These are phyloP conservation scores for Drosophila phalerata DNA, from an alignment of 2,888 invertebrate genomes.

Conservation along the genomic window DNA sequence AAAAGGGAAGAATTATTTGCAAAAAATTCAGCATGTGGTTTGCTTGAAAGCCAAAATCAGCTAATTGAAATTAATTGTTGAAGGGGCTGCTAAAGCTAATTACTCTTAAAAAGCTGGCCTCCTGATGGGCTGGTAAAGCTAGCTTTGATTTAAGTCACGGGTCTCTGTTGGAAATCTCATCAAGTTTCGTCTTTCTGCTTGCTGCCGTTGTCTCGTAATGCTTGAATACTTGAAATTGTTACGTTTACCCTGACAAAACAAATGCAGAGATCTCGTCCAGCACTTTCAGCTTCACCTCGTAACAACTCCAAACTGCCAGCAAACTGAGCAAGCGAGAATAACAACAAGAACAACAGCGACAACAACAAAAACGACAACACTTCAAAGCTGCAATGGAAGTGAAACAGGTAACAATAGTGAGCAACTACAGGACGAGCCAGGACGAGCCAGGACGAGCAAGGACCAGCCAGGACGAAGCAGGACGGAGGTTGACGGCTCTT, in stretches of 20 bases:
- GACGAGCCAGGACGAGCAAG: conserved; percentile 13
- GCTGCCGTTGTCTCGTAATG: conserved; percentile 15
- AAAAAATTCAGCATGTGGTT: not conserved
- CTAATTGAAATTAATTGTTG: conserved; percentile 19
- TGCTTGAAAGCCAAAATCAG: not conserved
- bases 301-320: conserved; percentile 48
- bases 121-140: not conserved
- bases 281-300: conserved; percentile 33
- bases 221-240: conserved; percentile 45
- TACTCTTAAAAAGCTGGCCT: not conserved
- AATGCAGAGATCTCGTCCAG: conserved; percentile 43
- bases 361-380: conserved; percentile 18
- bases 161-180: conserved; percentile 22
- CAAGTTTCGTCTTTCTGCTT: conserved; percentile 21
- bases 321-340: conserved; percentile 44
- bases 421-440: conserved; percentile 29
- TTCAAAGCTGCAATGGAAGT: conserved; percentile 26
- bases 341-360: conserved; percentile 9
- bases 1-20: not conserved
- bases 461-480: conserved; percentile 19
- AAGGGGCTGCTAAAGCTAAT: not conserved
- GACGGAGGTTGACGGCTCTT: conserved; percentile 39
- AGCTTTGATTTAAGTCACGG: conserved; percentile 14
- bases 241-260: conserved; percentile 43
- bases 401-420: conserved; percentile 44